phyloP scores from a whole-genome alignment of 2,113 vertebrate genomes.

The Uria aalge region DNA sequence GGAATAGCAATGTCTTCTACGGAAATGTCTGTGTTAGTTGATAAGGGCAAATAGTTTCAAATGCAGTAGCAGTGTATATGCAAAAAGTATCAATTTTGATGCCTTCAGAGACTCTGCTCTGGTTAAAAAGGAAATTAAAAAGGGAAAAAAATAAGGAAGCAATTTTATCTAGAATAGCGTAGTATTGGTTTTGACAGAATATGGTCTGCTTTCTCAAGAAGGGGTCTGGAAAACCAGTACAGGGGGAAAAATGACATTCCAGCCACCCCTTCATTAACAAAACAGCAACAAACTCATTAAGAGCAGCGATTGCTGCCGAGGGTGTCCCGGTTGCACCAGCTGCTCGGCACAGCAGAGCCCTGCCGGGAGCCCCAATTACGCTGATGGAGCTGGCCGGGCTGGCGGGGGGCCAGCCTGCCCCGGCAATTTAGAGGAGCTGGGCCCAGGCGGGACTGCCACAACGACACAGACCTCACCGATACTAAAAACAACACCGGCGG shows the following conservation, averaged over 20 bases:
- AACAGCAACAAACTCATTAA: background rate
- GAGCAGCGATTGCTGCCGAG: background rate
- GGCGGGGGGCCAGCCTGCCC: background rate
- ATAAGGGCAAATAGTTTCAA: background rate
- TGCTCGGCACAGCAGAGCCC: background rate
- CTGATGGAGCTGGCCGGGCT: background rate
- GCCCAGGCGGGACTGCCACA: background rate
- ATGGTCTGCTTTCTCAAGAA: background rate
- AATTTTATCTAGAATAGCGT: background rate
- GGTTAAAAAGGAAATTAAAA: background rate
- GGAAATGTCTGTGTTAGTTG: background rate
- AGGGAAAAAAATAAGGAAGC: background rate
- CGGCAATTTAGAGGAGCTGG: background rate
- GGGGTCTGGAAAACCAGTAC: background rate
- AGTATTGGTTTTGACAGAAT: background rate
- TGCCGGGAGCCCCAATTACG: background rate
- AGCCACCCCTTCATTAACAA: background rate
- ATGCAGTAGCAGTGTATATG: background rate
- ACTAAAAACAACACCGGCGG: rapidly evolving
- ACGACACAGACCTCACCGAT: background rate
- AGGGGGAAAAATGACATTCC: background rate
- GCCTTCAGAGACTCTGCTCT: background rate
- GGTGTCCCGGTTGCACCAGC: background rate
- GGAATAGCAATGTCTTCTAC: background rate
- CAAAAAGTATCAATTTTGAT: background rate